Percentiles rank a stretch among this genome's conserved stretches.
phyloP scores from a whole-genome alignment of 2,888 invertebrate genomes.

The Caenorhabditis sp. region DNA sequence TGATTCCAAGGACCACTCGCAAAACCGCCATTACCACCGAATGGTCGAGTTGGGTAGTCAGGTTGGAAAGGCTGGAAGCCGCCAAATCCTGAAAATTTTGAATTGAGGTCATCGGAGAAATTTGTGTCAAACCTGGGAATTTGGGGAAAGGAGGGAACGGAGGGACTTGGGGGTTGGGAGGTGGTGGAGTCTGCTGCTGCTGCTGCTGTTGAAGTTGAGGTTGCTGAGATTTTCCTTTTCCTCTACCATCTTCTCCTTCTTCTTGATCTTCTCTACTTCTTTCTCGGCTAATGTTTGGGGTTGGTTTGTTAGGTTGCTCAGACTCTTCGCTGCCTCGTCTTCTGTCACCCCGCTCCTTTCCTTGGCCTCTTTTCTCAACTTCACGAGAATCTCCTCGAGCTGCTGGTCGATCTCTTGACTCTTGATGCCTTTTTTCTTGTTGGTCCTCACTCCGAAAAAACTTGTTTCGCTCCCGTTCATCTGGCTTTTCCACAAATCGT shows the following conservation, averaged over 20 bases:
- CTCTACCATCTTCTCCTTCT: background rate
- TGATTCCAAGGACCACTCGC: slow-evolving; percentile 59
- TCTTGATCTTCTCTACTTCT: slow-evolving; percentile 39
- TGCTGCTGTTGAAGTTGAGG: slow-evolving; percentile 31
- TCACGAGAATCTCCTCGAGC: slow-evolving; percentile 46
- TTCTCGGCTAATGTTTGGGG: slow-evolving; percentile 4
- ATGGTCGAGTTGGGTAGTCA: slow-evolving; percentile 46
- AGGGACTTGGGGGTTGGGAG: slow-evolving; percentile 57
- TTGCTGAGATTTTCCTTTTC: background rate
- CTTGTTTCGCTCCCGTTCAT: slow-evolving; percentile 31
- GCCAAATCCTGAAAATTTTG: slow-evolving; percentile 43
- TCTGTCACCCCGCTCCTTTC: slow-evolving; percentile 13
- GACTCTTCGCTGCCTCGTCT: slow-evolving; percentile 10
- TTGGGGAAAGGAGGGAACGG: slow-evolving; percentile 59
- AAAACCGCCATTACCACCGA: slow-evolving; percentile 62
- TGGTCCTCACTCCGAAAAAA: slow-evolving; percentile 52
- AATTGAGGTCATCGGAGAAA: background rate
- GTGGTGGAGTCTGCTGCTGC: slow-evolving; percentile 35
- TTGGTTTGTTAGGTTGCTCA: background rate
- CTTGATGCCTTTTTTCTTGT: slow-evolving; percentile 8
- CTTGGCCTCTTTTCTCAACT: slow-evolving; percentile 34
- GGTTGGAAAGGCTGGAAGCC: slow-evolving; percentile 56
- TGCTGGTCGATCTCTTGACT: slow-evolving; percentile 38
- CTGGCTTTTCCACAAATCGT: slow-evolving; percentile 40
- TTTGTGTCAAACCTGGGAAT: slow-evolving; percentile 46